Percentiles rank a stretch among this genome's conserved stretches.
Evolutionary conservation across 2,113 vertebrate genomes (phyloP).

Genomic region (Gobius niger): DNA sequence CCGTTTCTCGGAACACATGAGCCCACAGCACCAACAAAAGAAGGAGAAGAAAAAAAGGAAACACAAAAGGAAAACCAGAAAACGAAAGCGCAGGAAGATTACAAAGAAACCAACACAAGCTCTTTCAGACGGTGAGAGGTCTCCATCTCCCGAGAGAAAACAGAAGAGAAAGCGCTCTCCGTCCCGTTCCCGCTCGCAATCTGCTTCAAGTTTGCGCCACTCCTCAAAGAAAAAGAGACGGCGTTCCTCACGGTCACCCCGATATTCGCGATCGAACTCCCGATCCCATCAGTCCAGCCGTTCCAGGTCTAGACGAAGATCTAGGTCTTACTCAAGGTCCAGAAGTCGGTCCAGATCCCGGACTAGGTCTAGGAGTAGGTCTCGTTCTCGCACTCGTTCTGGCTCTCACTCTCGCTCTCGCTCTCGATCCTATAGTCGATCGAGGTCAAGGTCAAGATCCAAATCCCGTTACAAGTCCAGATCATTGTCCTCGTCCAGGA

Average conservation of each 20-base stretch:
- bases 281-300: conserved; percentile 80
- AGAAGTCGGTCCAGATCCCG: conserved; percentile 63
- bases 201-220: conserved; percentile 72
- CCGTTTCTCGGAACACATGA: conserved; percentile 76
- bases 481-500: conserved; percentile 62
- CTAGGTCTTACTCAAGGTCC: conserved; percentile 77
- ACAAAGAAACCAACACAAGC: conserved; percentile 77
- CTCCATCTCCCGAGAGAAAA: conserved; percentile 77
- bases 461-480: conserved; percentile 65
- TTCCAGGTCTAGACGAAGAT: conserved; percentile 80
- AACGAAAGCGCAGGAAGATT: conserved; percentile 87
- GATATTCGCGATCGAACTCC: conserved; percentile 79
- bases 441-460: conserved; percentile 72
- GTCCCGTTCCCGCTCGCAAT: conserved; percentile 78
- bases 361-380: conserved; percentile 52
- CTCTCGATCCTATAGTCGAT: conserved; percentile 23
- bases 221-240: conserved; percentile 78
- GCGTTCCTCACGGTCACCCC: conserved; percentile 74
- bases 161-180: conserved; percentile 50
- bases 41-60: conserved; percentile 91
- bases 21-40: conserved; percentile 75
- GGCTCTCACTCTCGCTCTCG: conserved; percentile 74
- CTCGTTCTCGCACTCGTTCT: conserved; percentile 78
- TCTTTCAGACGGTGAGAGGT: conserved; percentile 74
- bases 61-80: conserved; percentile 92